Conservation (phyloP, 1,140 invertebrate species). For the Papilio xuthus region DNA sequence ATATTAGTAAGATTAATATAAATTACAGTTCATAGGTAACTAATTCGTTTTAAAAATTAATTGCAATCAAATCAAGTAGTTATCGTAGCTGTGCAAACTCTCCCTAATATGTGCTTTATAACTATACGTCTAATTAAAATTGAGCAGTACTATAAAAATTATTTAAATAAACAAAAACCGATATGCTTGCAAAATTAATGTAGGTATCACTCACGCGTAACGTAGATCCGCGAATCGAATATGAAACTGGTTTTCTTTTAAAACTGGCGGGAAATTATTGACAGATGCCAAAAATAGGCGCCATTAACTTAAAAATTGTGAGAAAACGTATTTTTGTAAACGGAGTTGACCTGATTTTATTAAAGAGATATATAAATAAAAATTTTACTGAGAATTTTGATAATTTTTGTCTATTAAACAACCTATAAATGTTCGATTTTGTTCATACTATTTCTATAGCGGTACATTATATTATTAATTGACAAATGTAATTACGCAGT, state of each 20-base stretch:
- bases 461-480: no score
- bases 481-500: no score
- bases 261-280: neutral
- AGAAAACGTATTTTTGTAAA: neutral
- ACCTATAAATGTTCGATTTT: no score
- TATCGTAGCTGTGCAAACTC: neutral
- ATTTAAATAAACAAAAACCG: conserved; percentile 53
- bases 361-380: neutral
- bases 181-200: neutral
- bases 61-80: neutral
- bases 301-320: neutral
- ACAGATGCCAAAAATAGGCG: neutral
- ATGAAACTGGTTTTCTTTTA: neutral
- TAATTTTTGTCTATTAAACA: no score
- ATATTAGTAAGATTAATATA: no score
- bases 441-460: no score
- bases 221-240: neutral
- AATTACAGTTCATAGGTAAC: no score
- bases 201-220: neutral
- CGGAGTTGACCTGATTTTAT: neutral
- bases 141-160: conserved; percentile 57
- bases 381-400: no score
- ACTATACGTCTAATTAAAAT: conserved; percentile 59
- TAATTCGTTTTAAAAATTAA: neutral
- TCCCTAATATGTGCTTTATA: conserved; percentile 1